Conservation (phyloP, 2,113 vertebrate species). For the Columba livia region DNA sequence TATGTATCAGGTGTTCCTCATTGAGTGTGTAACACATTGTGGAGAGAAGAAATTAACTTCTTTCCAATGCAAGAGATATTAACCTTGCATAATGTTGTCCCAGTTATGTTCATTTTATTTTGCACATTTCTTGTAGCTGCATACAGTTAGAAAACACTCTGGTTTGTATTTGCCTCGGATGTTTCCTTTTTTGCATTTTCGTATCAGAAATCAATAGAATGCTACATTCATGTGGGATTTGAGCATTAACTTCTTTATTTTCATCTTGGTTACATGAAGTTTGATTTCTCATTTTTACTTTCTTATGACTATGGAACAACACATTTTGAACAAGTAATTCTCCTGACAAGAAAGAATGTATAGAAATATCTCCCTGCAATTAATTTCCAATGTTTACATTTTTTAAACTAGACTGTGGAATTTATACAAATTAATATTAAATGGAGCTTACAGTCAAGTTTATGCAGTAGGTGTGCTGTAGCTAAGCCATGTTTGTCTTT, state of each 20-base stretch:
- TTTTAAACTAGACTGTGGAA: constrained; percentile 81
- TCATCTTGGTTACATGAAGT: constrained; percentile 16
- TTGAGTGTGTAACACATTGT: constrained; percentile 60
- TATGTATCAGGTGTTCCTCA: constrained; percentile 70
- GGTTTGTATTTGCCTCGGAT: constrained; percentile 64
- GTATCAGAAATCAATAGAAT: not conserved
- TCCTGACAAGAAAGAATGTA: constrained; percentile 86
- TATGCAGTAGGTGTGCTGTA: constrained; percentile 64
- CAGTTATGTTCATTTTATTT: constrained; percentile 51
- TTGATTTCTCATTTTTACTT: constrained; percentile 27
- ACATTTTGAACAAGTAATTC: constrained; percentile 59
- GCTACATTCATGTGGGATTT: not conserved
- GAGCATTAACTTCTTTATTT: not conserved
- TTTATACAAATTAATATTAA: constrained; percentile 68
- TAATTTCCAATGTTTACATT: constrained; percentile 86
- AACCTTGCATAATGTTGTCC: constrained; percentile 37
- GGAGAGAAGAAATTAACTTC: constrained; percentile 43
- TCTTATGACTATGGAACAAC: constrained; percentile 48
- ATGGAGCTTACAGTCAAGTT: constrained; percentile 66
- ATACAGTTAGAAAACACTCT: constrained; percentile 42
- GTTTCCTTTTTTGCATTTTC: constrained; percentile 7
- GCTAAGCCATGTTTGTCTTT: constrained; percentile 66
- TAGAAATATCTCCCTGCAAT: constrained; percentile 76
- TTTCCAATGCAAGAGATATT: constrained; percentile 31
- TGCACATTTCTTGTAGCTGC: constrained; percentile 73